Evolutionary conservation across 2,888 invertebrate species (phyloP), one percentile per base, ranked within the genome.

Genomic region (Polymixis flavicincta): DNA sequence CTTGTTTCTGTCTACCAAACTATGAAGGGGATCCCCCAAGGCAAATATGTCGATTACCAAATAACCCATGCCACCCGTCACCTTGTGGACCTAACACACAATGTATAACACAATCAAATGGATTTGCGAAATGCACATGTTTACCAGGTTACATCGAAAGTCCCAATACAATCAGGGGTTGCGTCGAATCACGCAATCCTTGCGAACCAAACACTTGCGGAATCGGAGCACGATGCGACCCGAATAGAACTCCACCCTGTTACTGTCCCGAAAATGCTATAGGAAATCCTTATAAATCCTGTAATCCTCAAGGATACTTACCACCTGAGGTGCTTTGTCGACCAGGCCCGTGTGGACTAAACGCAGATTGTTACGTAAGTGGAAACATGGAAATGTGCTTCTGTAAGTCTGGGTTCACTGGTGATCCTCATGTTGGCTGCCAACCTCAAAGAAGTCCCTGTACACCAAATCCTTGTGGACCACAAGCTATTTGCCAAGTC

Each of bases 81-180:
- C 98, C 98, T 0, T 99, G 99, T 91, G 99, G 99, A 22, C 98
- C 98, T 14, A 99, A 98, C 89, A 98, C 98, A 3, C 98, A 98
- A 92, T 99, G 99, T 89, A 97, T 98, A 1, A 96, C 98, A 68
- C 94, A 98, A 70, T 95, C 97, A 71, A 98, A 98, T 86, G 98
- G 98, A 71, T 98, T 98, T 91, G 97, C 98, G 0, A 98, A 98
- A 94, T 99, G 99, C 90, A 98, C 98, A 37, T 99, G 99, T 90
- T 94, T 98, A 76, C 97, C 97, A 64, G 98, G 98, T 28, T 98
- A 97, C 92, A 97, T 98, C 55, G 99, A 98, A 95, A 98, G 98
- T 92, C 98, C 98, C 0, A 98, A 99, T 89, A 99, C 99, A 0
- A 97, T 99, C 60, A 97, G 98, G 90, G 99, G 98, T 61, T 99